Base-by-base conservation (phyloP, 1,140 invertebrate genomes). In the Pseudobourletiella spinata region DNA sequence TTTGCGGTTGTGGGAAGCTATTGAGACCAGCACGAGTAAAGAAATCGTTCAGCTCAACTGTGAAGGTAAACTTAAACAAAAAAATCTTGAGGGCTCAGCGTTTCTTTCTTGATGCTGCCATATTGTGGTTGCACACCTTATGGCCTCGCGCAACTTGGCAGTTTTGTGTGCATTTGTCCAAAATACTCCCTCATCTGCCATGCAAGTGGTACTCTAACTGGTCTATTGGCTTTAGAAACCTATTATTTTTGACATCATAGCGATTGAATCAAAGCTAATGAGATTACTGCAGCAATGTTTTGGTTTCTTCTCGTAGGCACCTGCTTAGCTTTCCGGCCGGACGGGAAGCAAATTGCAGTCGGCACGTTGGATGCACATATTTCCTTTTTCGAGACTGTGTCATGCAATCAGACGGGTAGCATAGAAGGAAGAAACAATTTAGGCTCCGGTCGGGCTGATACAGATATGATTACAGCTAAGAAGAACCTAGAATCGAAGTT, bases 371-470 rank as follows among this genome's bases (percentile, higher is more conserved):
- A 95, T 78, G 91, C 88, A 0, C 86, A 88, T 68, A 93, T 98
- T 65, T 79, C 83, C 1, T 85, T 95, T 72, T 96, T 93, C 74
- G 82, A 95, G 72, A 71, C 83, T 0, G 80, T 82, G 65, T 86
- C 83, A 0, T 79, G 82, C 1, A 77, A 76, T 2, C 91, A 96
- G 78, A 79, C 82, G 0, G 81, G 80, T 1, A 84, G 80, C 35
- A 90, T 98, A 51, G 91, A 96, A 74, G 93, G 93, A 1, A 80
- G 86, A 57, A 84, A 86, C 71, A 95, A 98, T 78, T 75, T 98
- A 30, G 89, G 88, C 1, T 85, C 86, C 61, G 88, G 89, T 0
- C 78, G 88, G 48, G 82, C 84, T 1, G 86, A 92, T 56, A 84
- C 82, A 0, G 95, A 98, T 77, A 78, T 91, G 8, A 82, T 97